phyloP scores from a whole-genome alignment of 2,797 vertebrate species.

The Podarcis siculus region DNA sequence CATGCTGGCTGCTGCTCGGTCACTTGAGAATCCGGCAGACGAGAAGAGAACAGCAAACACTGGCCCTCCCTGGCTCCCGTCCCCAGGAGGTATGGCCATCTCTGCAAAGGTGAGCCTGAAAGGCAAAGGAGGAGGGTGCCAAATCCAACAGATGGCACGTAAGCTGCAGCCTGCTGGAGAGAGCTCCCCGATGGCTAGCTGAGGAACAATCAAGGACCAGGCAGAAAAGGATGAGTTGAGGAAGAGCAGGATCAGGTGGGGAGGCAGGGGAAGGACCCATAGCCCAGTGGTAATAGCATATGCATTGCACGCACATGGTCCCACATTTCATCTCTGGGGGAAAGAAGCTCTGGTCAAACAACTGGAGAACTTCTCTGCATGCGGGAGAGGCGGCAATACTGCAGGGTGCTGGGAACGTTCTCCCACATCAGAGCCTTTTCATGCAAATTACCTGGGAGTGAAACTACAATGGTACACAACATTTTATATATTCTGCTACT shows the following conservation, averaged over 20 bases:
- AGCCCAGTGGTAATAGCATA: too few species aligned
- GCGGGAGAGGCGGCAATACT: background rate
- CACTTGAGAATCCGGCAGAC: slow-evolving; percentile 7
- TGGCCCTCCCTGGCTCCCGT: background rate
- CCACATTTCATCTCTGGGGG: background rate
- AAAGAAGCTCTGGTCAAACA: background rate
- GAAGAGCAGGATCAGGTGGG: background rate
- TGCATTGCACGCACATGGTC: too few species aligned
- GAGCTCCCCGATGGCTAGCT: slow-evolving; percentile 63
- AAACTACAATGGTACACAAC: background rate
- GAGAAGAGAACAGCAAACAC: background rate
- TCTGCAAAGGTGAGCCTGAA: slow-evolving; percentile 39
- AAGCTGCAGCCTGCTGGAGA: slow-evolving; percentile 40
- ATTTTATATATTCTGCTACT: background rate
- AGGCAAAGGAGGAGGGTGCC: slow-evolving; percentile 50
- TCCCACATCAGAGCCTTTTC: background rate
- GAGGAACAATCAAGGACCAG: slow-evolving; percentile 41
- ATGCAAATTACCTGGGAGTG: background rate
- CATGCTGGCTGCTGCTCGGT: background rate
- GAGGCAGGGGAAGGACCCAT: background rate
- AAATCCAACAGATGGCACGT: slow-evolving; percentile 61
- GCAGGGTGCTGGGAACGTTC: background rate
- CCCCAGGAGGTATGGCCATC: background rate
- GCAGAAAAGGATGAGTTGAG: background rate
- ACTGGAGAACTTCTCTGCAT: too few species aligned